A percentile compares a stretch with the other conserved stretches of the same genome.
These are phyloP conservation scores for Spialia ferax DNA, from an alignment of 2,888 invertebrate species.

Conservation along the genomic window DNA sequence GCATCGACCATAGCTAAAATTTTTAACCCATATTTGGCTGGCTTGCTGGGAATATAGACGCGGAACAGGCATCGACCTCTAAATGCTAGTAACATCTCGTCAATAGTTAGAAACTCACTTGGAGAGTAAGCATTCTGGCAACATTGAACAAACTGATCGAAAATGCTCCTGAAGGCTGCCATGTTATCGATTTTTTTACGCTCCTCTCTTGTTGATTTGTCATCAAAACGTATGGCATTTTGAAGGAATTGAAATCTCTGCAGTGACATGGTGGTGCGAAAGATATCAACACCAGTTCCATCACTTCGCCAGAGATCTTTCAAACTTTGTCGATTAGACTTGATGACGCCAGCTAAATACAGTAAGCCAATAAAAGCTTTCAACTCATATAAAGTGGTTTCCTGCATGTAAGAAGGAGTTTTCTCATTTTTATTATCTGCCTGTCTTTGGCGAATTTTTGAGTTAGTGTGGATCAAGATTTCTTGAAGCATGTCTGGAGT, in stretches of 20 bases:
- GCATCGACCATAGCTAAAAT: constrained; percentile 28
- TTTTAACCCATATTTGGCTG: constrained; percentile 35
- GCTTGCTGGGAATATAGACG: constrained; percentile 25
- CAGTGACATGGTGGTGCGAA: constrained; percentile 46
- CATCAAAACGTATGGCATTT: constrained; percentile 47
- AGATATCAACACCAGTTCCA: constrained; percentile 51
- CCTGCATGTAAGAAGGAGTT: constrained; percentile 1
- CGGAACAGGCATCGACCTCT: constrained; percentile 5
- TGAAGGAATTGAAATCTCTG: constrained; percentile 47
- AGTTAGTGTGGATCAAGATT: constrained; percentile 14
- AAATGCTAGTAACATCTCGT: constrained; percentile 22
- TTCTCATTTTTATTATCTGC: neutral
- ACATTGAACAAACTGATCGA: constrained; percentile 30
- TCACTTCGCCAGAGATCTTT: constrained; percentile 47
- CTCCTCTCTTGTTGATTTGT: constrained; percentile 43
- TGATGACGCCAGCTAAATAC: constrained; percentile 44
- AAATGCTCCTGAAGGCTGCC: constrained; percentile 27
- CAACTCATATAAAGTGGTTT: constrained; percentile 38
- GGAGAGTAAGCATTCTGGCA: constrained; percentile 31
- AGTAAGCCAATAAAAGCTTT: constrained; percentile 47
- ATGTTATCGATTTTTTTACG: constrained; percentile 45
- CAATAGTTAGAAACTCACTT: constrained; percentile 38
- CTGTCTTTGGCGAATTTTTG: constrained; percentile 14
- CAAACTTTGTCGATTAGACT: constrained; percentile 43
- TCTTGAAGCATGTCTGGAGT: constrained; percentile 7